Percentiles rank a stretch among this genome's conserved stretches.
Conservation (phyloP, 2,113 vertebrate species). For the Oncorhynchus clarkii region DNA sequence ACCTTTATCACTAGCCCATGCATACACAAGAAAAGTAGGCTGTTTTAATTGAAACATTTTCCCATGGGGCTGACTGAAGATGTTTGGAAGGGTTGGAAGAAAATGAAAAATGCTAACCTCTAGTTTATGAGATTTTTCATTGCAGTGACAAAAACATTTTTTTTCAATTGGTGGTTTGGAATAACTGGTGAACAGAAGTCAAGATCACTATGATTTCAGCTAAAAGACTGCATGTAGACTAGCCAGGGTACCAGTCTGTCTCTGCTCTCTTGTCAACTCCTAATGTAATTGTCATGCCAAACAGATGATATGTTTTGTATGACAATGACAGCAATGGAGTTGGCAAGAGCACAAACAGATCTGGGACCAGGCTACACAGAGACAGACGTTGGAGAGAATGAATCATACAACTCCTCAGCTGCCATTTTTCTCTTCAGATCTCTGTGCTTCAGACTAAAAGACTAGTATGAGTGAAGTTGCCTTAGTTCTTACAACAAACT, state of each 20-base stretch:
- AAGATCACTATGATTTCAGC: neutral
- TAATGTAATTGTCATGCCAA: too few species aligned
- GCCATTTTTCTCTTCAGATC: too few species aligned
- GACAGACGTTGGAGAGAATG: neutral
- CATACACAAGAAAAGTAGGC: constrained; percentile 19
- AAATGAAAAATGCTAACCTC: constrained; percentile 53
- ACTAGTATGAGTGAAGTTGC: too few species aligned
- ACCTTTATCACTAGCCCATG: constrained; percentile 9
- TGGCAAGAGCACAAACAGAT: too few species aligned
- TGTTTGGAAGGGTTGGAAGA: constrained; percentile 16
- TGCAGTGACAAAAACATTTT: constrained; percentile 15
- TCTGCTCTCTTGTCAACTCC: too few species aligned
- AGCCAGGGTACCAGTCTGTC: too few species aligned
- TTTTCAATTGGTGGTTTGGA: neutral
- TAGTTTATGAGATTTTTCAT: constrained; percentile 46
- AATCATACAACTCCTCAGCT: neutral
- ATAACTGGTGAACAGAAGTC: neutral
- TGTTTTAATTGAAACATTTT: constrained; percentile 26
- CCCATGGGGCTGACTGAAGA: constrained; percentile 18
- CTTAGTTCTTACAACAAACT: too few species aligned
- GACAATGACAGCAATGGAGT: too few species aligned
- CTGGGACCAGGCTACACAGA: neutral
- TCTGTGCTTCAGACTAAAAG: too few species aligned
- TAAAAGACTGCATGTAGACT: neutral
- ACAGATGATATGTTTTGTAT: too few species aligned